Percentiles rank a stretch among this genome's conserved stretches.
phyloP scores from a whole-genome alignment of 1,140 invertebrate genomes.

The Bathynomus jamesi region DNA sequence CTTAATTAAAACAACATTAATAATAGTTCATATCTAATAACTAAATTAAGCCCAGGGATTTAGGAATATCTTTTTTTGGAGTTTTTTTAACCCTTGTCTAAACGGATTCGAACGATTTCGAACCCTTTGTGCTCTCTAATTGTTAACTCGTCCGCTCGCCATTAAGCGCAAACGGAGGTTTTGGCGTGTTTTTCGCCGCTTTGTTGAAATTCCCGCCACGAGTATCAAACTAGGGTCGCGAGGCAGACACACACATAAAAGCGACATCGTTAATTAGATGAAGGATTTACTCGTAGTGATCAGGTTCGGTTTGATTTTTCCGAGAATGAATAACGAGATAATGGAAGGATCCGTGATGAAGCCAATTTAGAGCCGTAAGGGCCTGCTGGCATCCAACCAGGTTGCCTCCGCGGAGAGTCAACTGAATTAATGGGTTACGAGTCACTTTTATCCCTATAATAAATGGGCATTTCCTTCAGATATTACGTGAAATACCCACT shows the following conservation, averaged over 20 bases:
- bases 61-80: too few species aligned
- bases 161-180: neutral
- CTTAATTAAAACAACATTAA: too few species aligned
- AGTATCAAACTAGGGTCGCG: neutral
- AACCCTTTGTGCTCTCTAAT: neutral
- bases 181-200: neutral
- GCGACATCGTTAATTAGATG: neutral
- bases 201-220: neutral
- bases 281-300: neutral
- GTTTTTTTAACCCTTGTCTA: too few species aligned
- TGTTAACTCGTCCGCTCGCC: neutral
- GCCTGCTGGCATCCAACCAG: neutral
- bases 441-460: neutral
- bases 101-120: neutral
- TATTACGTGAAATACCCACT: too few species aligned
- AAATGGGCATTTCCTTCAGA: too few species aligned
- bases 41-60: too few species aligned
- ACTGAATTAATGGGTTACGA: neutral
- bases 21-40: too few species aligned
- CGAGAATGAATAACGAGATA: neutral
- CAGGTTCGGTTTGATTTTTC: neutral
- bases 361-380: neutral
- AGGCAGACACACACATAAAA: neutral
- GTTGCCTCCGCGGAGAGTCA: neutral
- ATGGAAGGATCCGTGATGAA: neutral